phyloP scores from a whole-genome alignment of 1,140 invertebrate species.

The Popillia japonica region DNA sequence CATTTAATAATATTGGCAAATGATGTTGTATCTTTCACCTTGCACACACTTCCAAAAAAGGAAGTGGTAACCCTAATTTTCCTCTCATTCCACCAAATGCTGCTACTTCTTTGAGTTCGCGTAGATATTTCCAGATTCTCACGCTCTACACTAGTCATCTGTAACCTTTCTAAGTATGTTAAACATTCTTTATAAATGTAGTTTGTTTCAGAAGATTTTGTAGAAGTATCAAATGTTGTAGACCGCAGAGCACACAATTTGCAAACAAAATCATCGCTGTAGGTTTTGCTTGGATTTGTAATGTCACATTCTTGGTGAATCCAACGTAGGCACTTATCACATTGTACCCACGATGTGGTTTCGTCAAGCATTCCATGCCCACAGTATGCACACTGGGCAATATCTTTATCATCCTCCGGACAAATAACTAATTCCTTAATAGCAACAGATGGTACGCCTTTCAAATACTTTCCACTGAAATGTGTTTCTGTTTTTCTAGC shows the following conservation, averaged over 20 bases:
- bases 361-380: conserved; percentile 33
- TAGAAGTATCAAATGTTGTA: conserved; percentile 18
- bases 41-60: conserved; percentile 1
- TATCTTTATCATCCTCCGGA: conserved; percentile 21
- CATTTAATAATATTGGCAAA: background rate
- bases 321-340: conserved; percentile 31
- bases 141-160: conserved; percentile 2
- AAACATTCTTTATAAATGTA: background rate
- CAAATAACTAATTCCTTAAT: conserved; percentile 5
- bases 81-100: background rate
- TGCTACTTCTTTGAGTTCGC: background rate
- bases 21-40: background rate
- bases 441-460: background rate
- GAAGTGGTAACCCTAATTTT: background rate
- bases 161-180: background rate
- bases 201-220: background rate
- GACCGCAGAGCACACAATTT: conserved; percentile 1
- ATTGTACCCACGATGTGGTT: conserved; percentile 25
- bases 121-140: conserved; percentile 1
- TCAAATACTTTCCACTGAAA: conserved; percentile 32
- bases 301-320: conserved; percentile 15
- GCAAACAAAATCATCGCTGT: conserved; percentile 14
- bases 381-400: conserved; percentile 30
- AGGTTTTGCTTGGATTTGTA: background rate
- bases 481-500: conserved; percentile 16